Conservation (phyloP, 2,888 invertebrate genomes). For the Acholoe squamosa region DNA sequence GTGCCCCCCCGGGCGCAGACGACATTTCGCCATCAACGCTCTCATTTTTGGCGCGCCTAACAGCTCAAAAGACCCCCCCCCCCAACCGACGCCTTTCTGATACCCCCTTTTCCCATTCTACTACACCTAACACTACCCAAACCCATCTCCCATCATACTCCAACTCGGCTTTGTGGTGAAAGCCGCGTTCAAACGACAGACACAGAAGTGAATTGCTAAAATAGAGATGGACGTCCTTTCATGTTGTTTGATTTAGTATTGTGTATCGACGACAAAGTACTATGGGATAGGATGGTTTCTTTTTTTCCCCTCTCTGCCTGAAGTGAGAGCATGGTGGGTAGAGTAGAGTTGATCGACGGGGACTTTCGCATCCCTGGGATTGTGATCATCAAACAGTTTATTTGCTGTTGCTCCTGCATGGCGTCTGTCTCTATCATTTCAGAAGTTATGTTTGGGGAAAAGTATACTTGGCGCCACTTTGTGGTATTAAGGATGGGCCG, state of each 20-base stretch:
- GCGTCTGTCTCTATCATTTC: not conserved
- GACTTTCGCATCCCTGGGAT: not conserved
- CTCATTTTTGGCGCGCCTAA: slow-evolving; percentile 18
- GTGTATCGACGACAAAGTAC: not conserved
- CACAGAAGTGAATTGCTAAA: slow-evolving; percentile 1
- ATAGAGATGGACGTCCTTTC: not conserved
- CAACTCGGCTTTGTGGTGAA: not conserved
- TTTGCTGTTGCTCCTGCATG: not conserved
- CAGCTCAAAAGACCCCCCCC: not conserved
- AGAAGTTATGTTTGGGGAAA: not conserved
- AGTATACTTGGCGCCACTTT: not conserved
- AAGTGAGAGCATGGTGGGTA: not conserved
- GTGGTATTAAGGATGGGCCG: not conserved
- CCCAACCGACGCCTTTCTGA: not conserved
- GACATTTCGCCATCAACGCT: not conserved
- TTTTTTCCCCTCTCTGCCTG: not conserved
- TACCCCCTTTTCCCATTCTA: not conserved
- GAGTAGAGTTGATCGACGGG: not conserved
- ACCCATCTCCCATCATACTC: slow-evolving; percentile 10
- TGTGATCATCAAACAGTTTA: not conserved
- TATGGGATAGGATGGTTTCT: not conserved
- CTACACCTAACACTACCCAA: not conserved
- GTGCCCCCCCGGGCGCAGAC: too few species aligned
- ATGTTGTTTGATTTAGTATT: slow-evolving; percentile 27
- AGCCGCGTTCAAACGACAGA: not conserved